Conservation (phyloP, 2,797 vertebrate species). For the Mus spretus region DNA sequence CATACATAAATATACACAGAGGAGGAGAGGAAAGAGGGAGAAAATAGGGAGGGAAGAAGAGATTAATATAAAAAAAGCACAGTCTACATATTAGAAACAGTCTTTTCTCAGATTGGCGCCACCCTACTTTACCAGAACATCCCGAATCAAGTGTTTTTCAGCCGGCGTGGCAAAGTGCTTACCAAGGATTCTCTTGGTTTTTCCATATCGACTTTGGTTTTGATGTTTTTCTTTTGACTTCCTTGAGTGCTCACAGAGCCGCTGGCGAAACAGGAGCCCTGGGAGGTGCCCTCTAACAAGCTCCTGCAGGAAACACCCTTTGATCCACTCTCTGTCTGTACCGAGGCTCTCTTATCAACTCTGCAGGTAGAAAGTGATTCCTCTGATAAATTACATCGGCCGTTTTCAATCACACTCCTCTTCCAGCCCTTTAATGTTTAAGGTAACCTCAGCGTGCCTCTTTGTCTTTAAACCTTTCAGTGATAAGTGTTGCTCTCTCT, state of each 20-base stretch:
- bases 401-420: conserved; percentile 87
- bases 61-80: neutral
- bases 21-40: too few relatives aligned
- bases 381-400: conserved; percentile 91
- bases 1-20: neutral
- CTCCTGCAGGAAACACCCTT: conserved; percentile 92
- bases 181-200: conserved; percentile 91
- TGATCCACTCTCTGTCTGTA: conserved; percentile 90
- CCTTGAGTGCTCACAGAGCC: conserved; percentile 90
- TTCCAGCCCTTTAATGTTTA: conserved; percentile 86
- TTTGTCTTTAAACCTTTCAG: conserved; percentile 87
- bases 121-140: neutral
- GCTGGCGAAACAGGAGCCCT: conserved; percentile 87
- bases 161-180: conserved; percentile 85
- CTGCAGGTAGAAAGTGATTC: conserved; percentile 91
- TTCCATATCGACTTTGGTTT: conserved; percentile 91
- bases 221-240: conserved; percentile 92
- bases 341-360: conserved; percentile 91
- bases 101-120: neutral
- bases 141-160: neutral
- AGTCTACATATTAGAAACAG: neutral
- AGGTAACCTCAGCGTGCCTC: conserved; percentile 86
- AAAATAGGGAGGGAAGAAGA: neutral
- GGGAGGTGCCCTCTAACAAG: conserved; percentile 91
- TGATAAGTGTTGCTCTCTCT: conserved; percentile 89